phyloP scores from a whole-genome alignment of 2,888 invertebrate genomes.

The Mylabris sibirica region DNA sequence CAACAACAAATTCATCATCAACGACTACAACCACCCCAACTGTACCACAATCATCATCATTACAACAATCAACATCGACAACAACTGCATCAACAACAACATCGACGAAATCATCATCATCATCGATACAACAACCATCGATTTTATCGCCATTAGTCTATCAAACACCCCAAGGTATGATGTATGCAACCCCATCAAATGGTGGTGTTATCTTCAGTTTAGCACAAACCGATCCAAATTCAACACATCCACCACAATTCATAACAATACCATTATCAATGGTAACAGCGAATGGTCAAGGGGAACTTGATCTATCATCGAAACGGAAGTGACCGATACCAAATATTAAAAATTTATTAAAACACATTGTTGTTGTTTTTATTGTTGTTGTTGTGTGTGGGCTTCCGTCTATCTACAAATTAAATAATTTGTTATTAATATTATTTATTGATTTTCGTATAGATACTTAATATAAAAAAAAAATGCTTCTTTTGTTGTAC shows the following conservation, averaged over 20 bases:
- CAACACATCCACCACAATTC: conserved; percentile 68
- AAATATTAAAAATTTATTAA: not conserved
- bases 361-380: too few species aligned
- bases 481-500: conserved; percentile 27
- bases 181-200: conserved; percentile 62
- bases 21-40: conserved; percentile 11
- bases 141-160: conserved; percentile 57
- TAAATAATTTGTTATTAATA: conserved; percentile 14
- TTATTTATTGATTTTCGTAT: conserved; percentile 25
- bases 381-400: conserved; percentile 33
- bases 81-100: conserved; percentile 22
- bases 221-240: conserved; percentile 53
- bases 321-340: conserved; percentile 49
- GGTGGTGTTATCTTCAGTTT: conserved; percentile 62
- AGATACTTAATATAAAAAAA: not conserved
- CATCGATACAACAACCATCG: conserved; percentile 38
- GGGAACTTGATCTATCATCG: conserved; percentile 55
- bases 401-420: conserved; percentile 26
- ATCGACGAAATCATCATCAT: conserved; percentile 18
- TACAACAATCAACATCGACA: conserved; percentile 40
- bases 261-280: conserved; percentile 76
- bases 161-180: conserved; percentile 62
- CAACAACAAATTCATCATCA: conserved; percentile 33
- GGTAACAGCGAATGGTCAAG: conserved; percentile 62
- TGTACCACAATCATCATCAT: conserved; percentile 21